Evolutionary conservation across 2,888 invertebrate species (phyloP), one percentile per base, ranked within the genome.

Genomic region (Tipula helvola): DNA sequence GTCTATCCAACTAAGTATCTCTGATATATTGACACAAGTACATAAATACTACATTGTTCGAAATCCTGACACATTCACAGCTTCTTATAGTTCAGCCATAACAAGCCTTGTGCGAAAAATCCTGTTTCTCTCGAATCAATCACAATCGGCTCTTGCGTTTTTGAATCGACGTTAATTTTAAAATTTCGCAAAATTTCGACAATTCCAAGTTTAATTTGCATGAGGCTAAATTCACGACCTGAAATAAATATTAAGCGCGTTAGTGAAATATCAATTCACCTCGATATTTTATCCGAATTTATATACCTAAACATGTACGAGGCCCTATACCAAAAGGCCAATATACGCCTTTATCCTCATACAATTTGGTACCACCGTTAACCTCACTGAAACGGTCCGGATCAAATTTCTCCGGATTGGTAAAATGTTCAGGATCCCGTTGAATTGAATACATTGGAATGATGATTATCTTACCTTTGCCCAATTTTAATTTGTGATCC

Each of bases 361-460:
- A 88, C 13, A 28, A 4, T 36, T 88, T 87, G 12, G 86, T 8
- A 18, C 87, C 87, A 41, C 87, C 87, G 47, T 87, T 87, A 41
- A 83, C 87, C 13, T 85, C 39, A 28, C 52, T 16, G 90, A 96
- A 96, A 88, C 96, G 91, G 92, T 89, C 89, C 0, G 92, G 92
- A 89, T 93, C 92, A 89, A 93, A 96, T 86, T 89, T 90, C 57
- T 93, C 91, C 0, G 96, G 95, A 88, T 96, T 92, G 0, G 94
- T 92, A 91, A 93, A 96, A 86, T 93, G 91, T 16, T 93, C 92
- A 0, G 93, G 93, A 89, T 95, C 93, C 5, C 94, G 93, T 90
- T 96, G 96, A 8, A 95, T 89, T 88, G 95, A 94, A 88, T 91
- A 94, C n/a, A 94, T 93, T 71, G 93, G 92, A 12, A 95, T 90